Evolutionary conservation across 1,140 invertebrate genomes (phyloP).

Genomic region (Chironomus striatipennis): DNA sequence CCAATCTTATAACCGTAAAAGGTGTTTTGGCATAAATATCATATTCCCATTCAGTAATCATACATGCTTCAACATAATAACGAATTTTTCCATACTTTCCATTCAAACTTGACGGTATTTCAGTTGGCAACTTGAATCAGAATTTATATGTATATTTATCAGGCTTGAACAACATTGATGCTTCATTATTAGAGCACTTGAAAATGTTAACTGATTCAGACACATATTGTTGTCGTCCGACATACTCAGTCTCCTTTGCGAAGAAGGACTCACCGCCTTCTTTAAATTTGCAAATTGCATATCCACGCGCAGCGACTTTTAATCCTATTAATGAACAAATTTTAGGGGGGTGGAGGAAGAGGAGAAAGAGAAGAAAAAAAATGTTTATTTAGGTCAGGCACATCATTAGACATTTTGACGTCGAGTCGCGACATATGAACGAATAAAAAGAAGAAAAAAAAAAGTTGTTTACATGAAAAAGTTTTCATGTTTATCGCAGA

Average conservation of each 20-base stretch:
- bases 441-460: too few species aligned
- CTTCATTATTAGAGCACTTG: not conserved
- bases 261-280: not conserved
- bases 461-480: too few species aligned
- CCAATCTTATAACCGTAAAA: not conserved
- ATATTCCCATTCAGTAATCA: not conserved
- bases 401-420: not conserved
- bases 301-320: not conserved
- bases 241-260: not conserved
- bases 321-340: not conserved
- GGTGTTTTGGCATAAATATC: not conserved
- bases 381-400: conserved; percentile 3
- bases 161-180: not conserved
- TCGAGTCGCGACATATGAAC: not conserved
- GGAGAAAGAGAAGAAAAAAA: not conserved
- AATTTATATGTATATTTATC: not conserved
- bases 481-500: too few species aligned
- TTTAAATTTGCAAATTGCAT: not conserved
- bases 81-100: not conserved
- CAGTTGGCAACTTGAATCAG: not conserved
- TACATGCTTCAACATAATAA: not conserved
- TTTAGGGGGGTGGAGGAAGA: not conserved
- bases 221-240: not conserved
- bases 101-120: not conserved
- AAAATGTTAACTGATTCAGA: conserved; percentile 1